Evolutionary conservation across 1,140 invertebrate genomes (phyloP), one percentile per base, ranked within the genome.

Genomic region (Diabrotica virgifera): DNA sequence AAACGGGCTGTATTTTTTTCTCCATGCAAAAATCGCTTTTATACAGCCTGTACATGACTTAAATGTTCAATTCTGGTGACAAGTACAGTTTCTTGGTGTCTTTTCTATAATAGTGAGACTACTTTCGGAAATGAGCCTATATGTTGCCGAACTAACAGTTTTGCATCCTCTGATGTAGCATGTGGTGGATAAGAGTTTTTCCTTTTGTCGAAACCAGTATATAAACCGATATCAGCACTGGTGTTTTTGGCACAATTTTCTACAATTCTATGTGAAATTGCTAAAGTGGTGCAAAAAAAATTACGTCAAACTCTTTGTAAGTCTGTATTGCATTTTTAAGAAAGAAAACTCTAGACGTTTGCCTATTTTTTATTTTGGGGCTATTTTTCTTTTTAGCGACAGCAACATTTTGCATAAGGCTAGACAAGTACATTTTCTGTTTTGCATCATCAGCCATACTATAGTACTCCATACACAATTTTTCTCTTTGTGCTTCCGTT

Each of bases 21-120:
- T 60, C 5, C 3, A 14, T 8, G 9, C 38, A 60, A 13, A 24
- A 60, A 24, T 60, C 38, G 6, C 5, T 52, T 60, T 60, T 60
- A 24, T 60, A 60, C 59, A 60, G 10, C 24, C 38, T 54, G 11
- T 54, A 62, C 52, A 62, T 62, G 0, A 6, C 13, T 5, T 51
- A 53, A 54, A 62, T 36, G 10, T 62, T 62, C 2, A 54, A n/a
- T 0, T 62, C 51, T 1, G 51, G 52, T 36, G 13, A 54, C 13
- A 62, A 24, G n/a, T 54, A 38, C 51, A 6, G 51, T 36, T 54
- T 62, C 24, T 8, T 6, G 11, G 14, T 37, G 13, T 62, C 60
- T 6, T 12, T 6, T 36, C 51, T 62, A 24, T 4, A 24, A 24
- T 24, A 24, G 24, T 24, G 24, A 24, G 24, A 24, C 24, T 24